Base-by-base conservation (phyloP, 1,140 invertebrate genomes). In the Heterodera carotae region DNA sequence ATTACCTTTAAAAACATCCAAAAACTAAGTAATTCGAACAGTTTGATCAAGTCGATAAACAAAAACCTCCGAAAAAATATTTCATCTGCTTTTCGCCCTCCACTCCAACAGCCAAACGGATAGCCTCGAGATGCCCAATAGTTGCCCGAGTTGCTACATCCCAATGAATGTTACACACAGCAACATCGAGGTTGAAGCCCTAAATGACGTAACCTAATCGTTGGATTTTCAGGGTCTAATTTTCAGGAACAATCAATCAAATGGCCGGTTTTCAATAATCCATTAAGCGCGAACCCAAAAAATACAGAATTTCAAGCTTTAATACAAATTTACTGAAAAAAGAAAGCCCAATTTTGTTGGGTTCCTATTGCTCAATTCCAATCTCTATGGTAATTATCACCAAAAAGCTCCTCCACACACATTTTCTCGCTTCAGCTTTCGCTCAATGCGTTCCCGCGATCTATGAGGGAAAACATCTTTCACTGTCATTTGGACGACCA, bases 61-160 rank as follows among this genome's bases (percentile, higher is more conserved):
- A 25, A 43, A 31, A 39, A 70, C 69, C 69, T 70, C 69, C 67
- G 31, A 69, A 69, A 69, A 48, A n/a, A n/a, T 27, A 18, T 18
- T 18, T 70, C 22, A 43, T 70, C 3, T 43, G 34, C 7, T 48
- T 22, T 53, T 71, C 69, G 48, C 69, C 69, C 29, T 71, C 69
- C 29, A 71, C 59, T 7, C 29, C 48, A 71, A 71, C 5, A 31
- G 34, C 69, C n/a, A 71, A 7, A 33, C 33, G 29, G 22, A 56
- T n/a, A 48, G 69, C 69, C 59, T 71, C 69, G 7, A 71, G n/a
- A 18, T 48, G 34, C 15, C 59, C 48, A 71, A 71, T 48, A 7
- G 69, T 71, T n/a, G 31, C 15, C 6, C 59, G 36, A 2, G 29
- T 71, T 5, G n/a, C 18, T 5, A 29, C 22, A 31, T 48, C 39